Percentiles rank a stretch among this genome's conserved stretches.
These are phyloP conservation scores for Pogonomyrmex californicus DNA, from an alignment of 1,140 invertebrate genomes.

Conservation along the genomic window DNA sequence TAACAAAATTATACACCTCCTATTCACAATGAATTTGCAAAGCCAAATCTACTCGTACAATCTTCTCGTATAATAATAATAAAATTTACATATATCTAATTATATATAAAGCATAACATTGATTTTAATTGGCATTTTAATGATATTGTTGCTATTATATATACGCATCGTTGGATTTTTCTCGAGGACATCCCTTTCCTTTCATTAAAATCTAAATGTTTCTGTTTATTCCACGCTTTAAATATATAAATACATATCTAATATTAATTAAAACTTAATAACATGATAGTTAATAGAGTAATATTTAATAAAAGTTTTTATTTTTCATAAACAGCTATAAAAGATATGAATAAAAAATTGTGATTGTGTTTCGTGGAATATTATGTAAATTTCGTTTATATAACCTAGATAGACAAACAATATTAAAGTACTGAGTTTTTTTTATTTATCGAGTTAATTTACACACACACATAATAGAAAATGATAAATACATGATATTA, in stretches of 20 bases:
- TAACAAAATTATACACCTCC: slow-evolving; percentile 9
- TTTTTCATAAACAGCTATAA: not conserved
- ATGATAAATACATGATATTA: not conserved
- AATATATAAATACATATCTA: not conserved
- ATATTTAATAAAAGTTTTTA: not conserved
- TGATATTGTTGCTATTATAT: not conserved
- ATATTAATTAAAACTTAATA: not conserved
- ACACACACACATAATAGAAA: not conserved
- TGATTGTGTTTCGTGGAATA: not conserved
- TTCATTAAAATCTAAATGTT: no score
- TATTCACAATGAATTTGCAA: not conserved
- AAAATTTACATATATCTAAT: no score
- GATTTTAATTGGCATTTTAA: not conserved
- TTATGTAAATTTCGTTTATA: not conserved
- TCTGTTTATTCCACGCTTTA: not conserved
- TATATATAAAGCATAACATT: no score
- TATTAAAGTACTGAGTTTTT: not conserved
- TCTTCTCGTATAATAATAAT: not conserved
- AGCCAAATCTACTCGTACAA: not conserved
- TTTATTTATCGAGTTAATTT: not conserved
- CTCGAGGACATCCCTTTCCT: not conserved
- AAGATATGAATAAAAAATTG: not conserved
- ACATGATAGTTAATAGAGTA: not conserved
- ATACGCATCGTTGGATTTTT: no score
- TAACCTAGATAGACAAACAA: not conserved